Conservation (phyloP, 1,140 invertebrate genomes). For the Spodoptera litura region DNA sequence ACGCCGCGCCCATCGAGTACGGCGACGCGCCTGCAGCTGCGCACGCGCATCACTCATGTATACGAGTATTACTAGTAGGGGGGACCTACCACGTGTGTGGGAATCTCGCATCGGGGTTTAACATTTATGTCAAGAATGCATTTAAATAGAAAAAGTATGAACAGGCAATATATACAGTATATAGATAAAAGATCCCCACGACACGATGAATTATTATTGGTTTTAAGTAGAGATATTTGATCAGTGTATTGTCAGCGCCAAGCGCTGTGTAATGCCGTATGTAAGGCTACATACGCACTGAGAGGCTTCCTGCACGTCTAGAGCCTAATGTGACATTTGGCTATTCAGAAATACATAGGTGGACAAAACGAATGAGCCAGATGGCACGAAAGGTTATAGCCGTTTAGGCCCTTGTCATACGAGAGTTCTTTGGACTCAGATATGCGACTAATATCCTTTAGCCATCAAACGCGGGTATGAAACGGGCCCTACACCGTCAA, state of each 20-base stretch:
- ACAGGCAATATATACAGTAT: neutral
- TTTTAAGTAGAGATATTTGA: neutral
- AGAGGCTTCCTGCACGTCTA: neutral
- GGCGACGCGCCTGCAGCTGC: conserved; percentile 93
- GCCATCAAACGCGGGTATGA: neutral
- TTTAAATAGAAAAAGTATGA: neutral
- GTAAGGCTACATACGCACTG: conserved; percentile 34
- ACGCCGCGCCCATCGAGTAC: conserved; percentile 95
- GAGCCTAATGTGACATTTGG: neutral
- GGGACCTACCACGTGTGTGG: neutral
- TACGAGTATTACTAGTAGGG: neutral
- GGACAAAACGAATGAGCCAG: neutral
- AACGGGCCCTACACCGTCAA: neutral
- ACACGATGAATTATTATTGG: conserved; percentile 10
- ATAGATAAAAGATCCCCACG: conserved; percentile 8
- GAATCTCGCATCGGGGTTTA: neutral
- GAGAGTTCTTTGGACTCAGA: neutral
- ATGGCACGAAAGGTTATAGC: neutral
- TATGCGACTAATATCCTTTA: too few relatives aligned
- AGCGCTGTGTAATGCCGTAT: conserved; percentile 6
- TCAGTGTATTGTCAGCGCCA: conserved; percentile 13
- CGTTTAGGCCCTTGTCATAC: neutral
- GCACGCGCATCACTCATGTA: conserved; percentile 25
- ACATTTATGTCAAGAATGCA: neutral
- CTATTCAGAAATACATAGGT: neutral